Evolutionary conservation across 2,888 invertebrate species (phyloP).

Genomic region (Enoplolaimus lenunculus): DNA sequence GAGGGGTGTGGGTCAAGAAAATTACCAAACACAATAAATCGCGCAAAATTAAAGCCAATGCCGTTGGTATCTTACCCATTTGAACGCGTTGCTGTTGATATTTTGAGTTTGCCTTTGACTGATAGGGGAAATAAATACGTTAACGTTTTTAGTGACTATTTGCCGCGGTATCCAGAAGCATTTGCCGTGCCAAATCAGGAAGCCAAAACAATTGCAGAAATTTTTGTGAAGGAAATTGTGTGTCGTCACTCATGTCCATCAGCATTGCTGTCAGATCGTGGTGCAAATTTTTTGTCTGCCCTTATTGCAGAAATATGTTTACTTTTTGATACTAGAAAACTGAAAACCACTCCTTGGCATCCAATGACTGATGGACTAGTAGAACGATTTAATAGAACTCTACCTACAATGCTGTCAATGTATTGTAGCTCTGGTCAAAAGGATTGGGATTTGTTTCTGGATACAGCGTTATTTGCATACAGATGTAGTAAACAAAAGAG

Average conservation of each 20-base stretch:
- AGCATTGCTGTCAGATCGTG: not conserved
- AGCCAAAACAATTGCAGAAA: not conserved
- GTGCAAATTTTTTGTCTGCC: not conserved
- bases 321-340: not conserved
- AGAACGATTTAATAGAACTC: not conserved
- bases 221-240: not conserved
- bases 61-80: not conserved
- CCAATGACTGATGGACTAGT: not conserved
- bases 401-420: not conserved
- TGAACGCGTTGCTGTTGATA: not conserved
- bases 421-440: not conserved
- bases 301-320: not conserved
- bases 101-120: not conserved
- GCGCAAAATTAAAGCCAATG: not conserved
- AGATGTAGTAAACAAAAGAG: not conserved
- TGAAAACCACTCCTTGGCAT: not conserved
- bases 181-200: not conserved
- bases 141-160: not conserved
- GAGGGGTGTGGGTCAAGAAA: not conserved
- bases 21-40: not conserved
- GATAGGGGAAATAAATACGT: not conserved
- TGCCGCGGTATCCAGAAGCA: not conserved
- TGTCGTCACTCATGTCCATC: not conserved
- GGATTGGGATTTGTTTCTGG: not conserved
- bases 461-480: not conserved